Evolutionary conservation across 2,888 invertebrate genomes (phyloP).

Genomic region (Phasia obesa): DNA sequence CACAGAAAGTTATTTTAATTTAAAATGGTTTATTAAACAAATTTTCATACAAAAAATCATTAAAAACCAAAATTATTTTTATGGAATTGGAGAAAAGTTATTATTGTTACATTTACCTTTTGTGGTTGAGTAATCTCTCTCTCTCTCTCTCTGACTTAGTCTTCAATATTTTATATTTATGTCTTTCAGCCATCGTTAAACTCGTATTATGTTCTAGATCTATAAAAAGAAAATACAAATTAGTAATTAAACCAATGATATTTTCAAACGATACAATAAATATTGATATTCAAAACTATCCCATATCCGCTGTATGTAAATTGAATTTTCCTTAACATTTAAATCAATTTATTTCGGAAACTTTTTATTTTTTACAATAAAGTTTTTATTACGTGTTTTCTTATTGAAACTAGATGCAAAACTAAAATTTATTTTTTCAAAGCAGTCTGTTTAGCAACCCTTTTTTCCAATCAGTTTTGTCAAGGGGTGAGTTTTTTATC

Average conservation of each 20-base stretch:
- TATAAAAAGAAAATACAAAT: slow-evolving; percentile 39
- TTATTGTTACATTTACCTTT: too few species aligned
- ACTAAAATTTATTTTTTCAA: slow-evolving; percentile 15
- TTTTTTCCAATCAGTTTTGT: slow-evolving; percentile 33
- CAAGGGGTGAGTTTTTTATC: slow-evolving; percentile 51
- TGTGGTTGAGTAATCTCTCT: too few species aligned
- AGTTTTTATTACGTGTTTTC: not conserved
- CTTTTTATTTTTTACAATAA: not conserved
- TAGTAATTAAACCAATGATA: slow-evolving; percentile 22
- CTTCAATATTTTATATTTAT: slow-evolving; percentile 19
- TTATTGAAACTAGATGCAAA: not conserved
- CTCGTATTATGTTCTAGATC: slow-evolving; percentile 16
- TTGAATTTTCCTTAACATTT: not conserved
- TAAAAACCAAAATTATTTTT: too few species aligned
- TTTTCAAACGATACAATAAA: not conserved
- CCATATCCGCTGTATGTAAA: not conserved
- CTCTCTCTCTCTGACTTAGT: too few species aligned
- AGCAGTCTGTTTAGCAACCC: slow-evolving; percentile 48
- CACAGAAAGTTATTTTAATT: too few species aligned
- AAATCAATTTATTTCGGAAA: not conserved
- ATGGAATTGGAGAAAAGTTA: too few species aligned
- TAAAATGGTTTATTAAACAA: too few species aligned
- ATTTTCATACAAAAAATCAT: too few species aligned
- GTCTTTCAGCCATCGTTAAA: not conserved
- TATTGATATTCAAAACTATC: not conserved